Conservation (phyloP, 2,113 vertebrate genomes). For the Campylomormyrus tamandua region DNA sequence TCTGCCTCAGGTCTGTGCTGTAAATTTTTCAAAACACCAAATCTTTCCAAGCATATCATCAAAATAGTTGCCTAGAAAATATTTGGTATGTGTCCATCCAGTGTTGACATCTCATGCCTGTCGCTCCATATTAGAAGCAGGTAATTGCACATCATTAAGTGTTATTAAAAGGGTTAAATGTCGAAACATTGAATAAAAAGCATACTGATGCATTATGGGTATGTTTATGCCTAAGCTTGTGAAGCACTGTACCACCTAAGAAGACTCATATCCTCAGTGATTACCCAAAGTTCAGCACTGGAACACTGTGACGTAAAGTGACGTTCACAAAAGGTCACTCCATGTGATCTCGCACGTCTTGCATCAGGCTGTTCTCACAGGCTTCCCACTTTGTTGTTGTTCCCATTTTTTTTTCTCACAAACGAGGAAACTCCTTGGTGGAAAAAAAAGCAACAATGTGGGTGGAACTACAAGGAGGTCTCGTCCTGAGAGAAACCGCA, state of each 20-base stretch:
- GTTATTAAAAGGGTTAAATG: neutral
- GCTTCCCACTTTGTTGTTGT: neutral
- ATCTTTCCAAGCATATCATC: neutral
- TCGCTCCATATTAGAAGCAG: neutral
- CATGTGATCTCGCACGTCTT: neutral
- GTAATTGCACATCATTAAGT: neutral
- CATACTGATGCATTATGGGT: neutral
- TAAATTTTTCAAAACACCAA: neutral
- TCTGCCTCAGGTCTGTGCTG: neutral
- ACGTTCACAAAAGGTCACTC: neutral
- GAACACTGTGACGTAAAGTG: neutral
- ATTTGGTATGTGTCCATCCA: neutral
- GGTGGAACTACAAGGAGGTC: neutral
- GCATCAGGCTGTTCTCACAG: neutral
- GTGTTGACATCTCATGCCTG: neutral
- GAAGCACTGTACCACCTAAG: neutral
- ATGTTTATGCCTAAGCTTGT: neutral
- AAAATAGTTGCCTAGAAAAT: neutral
- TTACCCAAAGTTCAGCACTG: neutral
- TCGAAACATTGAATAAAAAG: neutral
- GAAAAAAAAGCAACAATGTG: neutral
- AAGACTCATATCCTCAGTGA: neutral
- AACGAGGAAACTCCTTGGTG: neutral
- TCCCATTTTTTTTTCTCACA: neutral
- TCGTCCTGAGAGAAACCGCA: neutral